phyloP scores from a whole-genome alignment of 2,888 invertebrate genomes.

The Lordiphosa fenestrarum region DNA sequence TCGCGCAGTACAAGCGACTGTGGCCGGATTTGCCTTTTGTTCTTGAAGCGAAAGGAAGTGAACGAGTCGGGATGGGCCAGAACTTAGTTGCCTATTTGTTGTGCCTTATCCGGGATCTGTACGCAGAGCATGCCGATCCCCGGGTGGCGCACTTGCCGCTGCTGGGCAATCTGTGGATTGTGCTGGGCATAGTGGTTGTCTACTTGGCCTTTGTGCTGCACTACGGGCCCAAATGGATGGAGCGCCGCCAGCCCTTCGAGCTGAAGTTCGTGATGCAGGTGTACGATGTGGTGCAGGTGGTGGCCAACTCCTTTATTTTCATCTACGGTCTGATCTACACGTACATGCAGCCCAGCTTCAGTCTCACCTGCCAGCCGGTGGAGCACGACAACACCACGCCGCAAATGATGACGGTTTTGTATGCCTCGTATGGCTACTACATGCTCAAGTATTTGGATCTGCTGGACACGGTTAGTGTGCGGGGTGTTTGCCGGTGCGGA shows the following conservation, averaged over 20 bases:
- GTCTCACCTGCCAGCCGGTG: conserved; percentile 70
- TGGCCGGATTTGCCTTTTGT: not conserved
- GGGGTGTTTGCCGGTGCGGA: too few relatives aligned
- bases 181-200: conserved; percentile 81
- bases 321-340: conserved; percentile 57
- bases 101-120: conserved; percentile 46
- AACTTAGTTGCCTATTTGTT: conserved; percentile 66
- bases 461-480: conserved; percentile 84
- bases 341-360: conserved; percentile 65
- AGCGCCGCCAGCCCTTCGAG: conserved; percentile 84
- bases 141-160: conserved; percentile 85
- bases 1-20: conserved; percentile 32
- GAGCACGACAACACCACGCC: conserved; percentile 66
- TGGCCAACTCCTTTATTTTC: conserved; percentile 57
- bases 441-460: conserved; percentile 86
- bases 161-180: conserved; percentile 85
- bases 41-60: not conserved
- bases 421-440: conserved; percentile 84
- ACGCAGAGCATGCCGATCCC: conserved; percentile 60
- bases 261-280: conserved; percentile 84
- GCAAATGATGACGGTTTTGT: conserved; percentile 79
- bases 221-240: conserved; percentile 88
- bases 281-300: conserved; percentile 85
- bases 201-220: conserved; percentile 87
- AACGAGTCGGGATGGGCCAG: conserved; percentile 40